A percentile compares a stretch with the other conserved stretches of the same genome.
phyloP scores from a whole-genome alignment of 2,113 vertebrate species.

The Daphoenositta chrysoptera region DNA sequence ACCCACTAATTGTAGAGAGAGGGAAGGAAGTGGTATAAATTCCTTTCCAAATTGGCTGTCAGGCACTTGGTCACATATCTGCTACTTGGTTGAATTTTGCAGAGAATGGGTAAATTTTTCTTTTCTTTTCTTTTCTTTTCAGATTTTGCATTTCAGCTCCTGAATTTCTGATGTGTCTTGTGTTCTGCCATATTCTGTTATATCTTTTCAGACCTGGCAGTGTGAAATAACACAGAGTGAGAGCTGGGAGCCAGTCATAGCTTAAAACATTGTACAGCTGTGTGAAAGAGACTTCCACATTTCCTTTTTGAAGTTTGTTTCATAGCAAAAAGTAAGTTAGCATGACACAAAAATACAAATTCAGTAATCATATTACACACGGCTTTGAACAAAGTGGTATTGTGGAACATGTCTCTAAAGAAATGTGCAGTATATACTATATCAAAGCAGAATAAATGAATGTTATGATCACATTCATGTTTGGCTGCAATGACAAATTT shows the following conservation, averaged over 20 bases:
- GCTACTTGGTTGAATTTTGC: neutral
- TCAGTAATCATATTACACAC: neutral
- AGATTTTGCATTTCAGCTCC: neutral
- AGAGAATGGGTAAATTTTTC: neutral
- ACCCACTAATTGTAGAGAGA: neutral
- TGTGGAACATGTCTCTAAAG: neutral
- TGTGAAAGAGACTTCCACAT: neutral
- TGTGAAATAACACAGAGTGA: neutral
- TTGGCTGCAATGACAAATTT: neutral
- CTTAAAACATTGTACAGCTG: neutral
- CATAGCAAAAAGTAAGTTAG: neutral
- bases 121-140: too few relatives aligned
- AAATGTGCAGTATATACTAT: neutral
- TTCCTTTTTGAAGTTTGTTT: neutral
- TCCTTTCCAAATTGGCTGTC: constrained; percentile 12
- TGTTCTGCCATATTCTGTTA: neutral
- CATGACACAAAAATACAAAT: neutral
- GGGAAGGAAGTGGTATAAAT: neutral
- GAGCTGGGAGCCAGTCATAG: neutral
- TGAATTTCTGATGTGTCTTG: neutral
- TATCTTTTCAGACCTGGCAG: neutral
- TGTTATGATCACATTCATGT: neutral
- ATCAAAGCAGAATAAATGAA: neutral
- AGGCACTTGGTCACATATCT: neutral
- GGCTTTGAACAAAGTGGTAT: neutral